Base-by-base conservation (phyloP, 1,140 invertebrate genomes). In the Galleria mellonella region DNA sequence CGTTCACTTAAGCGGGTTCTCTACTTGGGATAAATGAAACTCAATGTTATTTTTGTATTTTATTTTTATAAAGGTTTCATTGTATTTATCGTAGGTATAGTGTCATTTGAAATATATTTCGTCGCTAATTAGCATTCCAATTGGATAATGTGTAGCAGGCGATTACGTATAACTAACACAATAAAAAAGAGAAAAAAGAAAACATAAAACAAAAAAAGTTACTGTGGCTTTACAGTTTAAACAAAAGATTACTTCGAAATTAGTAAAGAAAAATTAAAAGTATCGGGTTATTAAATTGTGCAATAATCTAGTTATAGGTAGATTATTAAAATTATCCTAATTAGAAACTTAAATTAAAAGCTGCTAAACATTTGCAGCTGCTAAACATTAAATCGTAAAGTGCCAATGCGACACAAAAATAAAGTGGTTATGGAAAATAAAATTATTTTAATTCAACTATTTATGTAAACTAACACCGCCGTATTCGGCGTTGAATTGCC, bases 101-200 rank as follows among this genome's bases (percentile, higher is more conserved):
- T 83, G 78, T 82, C 70, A 76, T 79, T 81, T 74, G 64, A 73
- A 75, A 74, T 75, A 73, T 79, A 77, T 72, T 72, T 68, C 63
- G 70, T 71, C 70, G 67, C 70, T 75, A 72, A 62, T 68, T 73
- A 72, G 69, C 70, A 72, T 78, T 75, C 53, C 59, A 71, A 72
- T 71, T 71, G 68, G 61, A 72, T 77, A 81, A 83, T 84, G 81
- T 84, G 81, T 84, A 83, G 78, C 79, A 84, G 81, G 81, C 78
- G 69, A 79, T 79, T 79, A 83, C 71, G 59, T 72, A 69, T 66
- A 71, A 65, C 66, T 76, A 70, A 56, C 58, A 70, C 45, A 69
- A 64, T 63, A 44, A 45, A 66, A 70, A 64, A 51, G 59, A 36
- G 54, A 47, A 45, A 60, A 66, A 37, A 59, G 59, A 55, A 62